These are phyloP conservation scores for Pterocles gutturalis DNA, from an alignment of 2,113 vertebrate species.

Conservation along the genomic window DNA sequence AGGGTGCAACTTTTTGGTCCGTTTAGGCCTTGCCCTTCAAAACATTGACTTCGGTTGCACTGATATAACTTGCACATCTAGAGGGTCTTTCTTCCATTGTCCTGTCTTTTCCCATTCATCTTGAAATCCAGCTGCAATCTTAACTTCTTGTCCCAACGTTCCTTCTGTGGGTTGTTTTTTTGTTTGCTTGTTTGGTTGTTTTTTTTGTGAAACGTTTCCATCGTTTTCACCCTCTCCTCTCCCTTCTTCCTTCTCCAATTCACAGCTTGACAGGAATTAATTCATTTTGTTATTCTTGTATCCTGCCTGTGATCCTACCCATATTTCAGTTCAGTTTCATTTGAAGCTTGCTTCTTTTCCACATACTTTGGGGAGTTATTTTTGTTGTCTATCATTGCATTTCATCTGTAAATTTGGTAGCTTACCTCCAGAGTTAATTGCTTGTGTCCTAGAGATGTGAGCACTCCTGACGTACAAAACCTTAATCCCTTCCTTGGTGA, in stretches of 20 bases:
- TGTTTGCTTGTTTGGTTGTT: too few relatives aligned
- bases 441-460: not conserved
- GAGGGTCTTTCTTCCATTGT: not conserved
- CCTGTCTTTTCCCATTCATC: not conserved
- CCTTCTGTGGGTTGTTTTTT: not conserved
- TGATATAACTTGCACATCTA: not conserved
- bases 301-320: not conserved
- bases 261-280: not conserved
- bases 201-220: not conserved
- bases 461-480: fast-evolving
- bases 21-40: not conserved
- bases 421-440: not conserved
- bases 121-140: not conserved
- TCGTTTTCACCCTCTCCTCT: not conserved
- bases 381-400: not conserved
- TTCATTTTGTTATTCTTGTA: not conserved
- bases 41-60: fast-evolving
- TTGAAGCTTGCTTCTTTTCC: not conserved
- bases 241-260: not conserved
- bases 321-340: not conserved
- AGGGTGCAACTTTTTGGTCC: not conserved
- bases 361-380: not conserved
- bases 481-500: not conserved
- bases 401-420: not conserved
- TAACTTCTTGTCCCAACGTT: not conserved